phyloP scores from a whole-genome alignment of 1,140 invertebrate genomes.

The Dreissena rostriformis region DNA sequence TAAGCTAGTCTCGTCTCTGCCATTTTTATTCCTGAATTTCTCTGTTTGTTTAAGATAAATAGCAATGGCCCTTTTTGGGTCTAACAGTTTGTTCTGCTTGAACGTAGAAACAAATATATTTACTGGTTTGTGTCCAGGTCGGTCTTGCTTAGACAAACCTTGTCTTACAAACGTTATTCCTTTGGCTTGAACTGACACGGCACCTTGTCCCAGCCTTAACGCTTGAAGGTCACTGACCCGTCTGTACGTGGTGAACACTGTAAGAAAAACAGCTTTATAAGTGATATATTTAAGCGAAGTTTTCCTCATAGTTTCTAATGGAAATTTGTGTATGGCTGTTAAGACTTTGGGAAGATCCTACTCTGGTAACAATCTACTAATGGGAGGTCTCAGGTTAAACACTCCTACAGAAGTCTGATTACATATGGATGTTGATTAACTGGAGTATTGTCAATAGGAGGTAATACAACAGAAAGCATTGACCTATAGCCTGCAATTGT shows the following conservation, averaged over 20 bases:
- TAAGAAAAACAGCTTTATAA: constrained; percentile 53
- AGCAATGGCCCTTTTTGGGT: constrained; percentile 13
- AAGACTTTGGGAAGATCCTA: too few relatives aligned
- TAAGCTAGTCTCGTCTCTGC: not conserved
- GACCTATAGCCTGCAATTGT: constrained; percentile 46
- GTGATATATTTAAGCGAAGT: constrained; percentile 45
- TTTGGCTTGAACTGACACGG: not conserved
- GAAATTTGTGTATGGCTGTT: constrained; percentile 36
- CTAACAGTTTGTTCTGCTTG: constrained; percentile 26
- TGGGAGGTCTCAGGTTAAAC: constrained; percentile 49
- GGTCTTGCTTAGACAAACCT: constrained; percentile 19
- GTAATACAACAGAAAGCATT: constrained; percentile 27
- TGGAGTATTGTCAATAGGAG: too few relatives aligned
- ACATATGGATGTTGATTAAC: too few relatives aligned
- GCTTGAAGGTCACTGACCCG: constrained; percentile 29
- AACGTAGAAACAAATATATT: constrained; percentile 17
- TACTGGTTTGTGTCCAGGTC: constrained; percentile 3
- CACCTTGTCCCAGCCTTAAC: constrained; percentile 23
- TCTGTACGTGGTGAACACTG: constrained; percentile 30
- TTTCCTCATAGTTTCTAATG: constrained; percentile 53
- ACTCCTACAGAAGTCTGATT: constrained; percentile 20
- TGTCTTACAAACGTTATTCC: constrained; percentile 33
- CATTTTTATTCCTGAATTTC: not conserved
- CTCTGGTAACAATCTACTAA: constrained; percentile 35
- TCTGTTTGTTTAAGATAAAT: constrained; percentile 13